A percentile compares a stretch with the other conserved stretches of the same genome.
phyloP scores from a whole-genome alignment of 2,797 vertebrate genomes.

The Luscinia megarhynchos region DNA sequence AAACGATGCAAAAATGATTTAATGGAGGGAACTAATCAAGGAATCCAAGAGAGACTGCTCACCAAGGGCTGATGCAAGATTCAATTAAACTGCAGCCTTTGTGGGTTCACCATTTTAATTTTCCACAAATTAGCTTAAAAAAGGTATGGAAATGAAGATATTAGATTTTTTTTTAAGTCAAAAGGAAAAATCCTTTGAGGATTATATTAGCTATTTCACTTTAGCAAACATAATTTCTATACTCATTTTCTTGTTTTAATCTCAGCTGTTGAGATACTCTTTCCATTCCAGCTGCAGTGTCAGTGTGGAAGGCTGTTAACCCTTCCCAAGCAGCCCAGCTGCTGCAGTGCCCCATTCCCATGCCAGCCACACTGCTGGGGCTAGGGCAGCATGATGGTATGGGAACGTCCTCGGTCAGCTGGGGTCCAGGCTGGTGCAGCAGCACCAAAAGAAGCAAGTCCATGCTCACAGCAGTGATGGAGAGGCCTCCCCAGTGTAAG shows the following conservation, averaged over 20 bases:
- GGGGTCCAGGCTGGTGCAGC: neutral
- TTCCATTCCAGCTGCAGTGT: neutral
- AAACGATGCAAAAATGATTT: conserved; percentile 64
- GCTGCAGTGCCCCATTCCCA: neutral
- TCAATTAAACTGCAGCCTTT: conserved; percentile 81
- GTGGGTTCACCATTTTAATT: conserved; percentile 82
- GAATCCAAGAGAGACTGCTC: conserved; percentile 72
- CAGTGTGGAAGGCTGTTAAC: neutral
- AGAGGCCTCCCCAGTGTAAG: neutral
- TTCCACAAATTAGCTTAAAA: conserved; percentile 85
- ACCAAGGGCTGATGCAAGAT: conserved; percentile 72
- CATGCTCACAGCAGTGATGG: neutral
- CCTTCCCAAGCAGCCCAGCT: neutral
- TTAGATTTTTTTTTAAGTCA: conserved; percentile 73
- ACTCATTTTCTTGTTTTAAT: conserved; percentile 58
- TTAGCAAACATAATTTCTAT: conserved; percentile 67
- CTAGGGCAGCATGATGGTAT: rapidly evolving
- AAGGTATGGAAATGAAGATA: conserved; percentile 83
- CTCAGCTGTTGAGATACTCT: conserved; percentile 24
- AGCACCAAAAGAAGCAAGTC: neutral
- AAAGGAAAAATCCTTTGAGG: conserved; percentile 81
- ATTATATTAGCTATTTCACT: conserved; percentile 74
- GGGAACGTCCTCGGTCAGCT: neutral
- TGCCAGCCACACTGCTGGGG: rapidly evolving
- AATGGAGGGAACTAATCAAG: conserved; percentile 77